Conservation (phyloP, 2,888 invertebrate genomes). For the Synanthedon tipuliformis region DNA sequence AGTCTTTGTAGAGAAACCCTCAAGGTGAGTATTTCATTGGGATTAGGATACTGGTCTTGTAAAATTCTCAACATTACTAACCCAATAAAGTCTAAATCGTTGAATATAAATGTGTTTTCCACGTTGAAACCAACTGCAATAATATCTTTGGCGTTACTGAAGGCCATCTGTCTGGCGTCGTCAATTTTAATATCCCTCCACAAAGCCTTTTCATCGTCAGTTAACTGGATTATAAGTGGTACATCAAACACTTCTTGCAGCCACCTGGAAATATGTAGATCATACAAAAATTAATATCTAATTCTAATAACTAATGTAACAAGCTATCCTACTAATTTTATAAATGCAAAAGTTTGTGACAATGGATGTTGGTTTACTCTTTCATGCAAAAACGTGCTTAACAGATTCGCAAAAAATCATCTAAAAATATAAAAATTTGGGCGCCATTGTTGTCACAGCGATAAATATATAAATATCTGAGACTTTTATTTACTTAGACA, state of each 20-base stretch:
- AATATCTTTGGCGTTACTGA: slow-evolving; percentile 97
- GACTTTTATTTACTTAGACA: no score
- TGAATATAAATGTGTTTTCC: slow-evolving; percentile 97
- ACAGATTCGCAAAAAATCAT: no score
- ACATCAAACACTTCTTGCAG: slow-evolving; percentile 97
- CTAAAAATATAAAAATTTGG: no score
- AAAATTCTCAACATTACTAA: slow-evolving; percentile 45
- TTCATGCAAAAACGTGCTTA: no score
- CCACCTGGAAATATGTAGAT: slow-evolving; percentile 74
- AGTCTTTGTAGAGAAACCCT: no score
- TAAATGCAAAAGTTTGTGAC: no score
- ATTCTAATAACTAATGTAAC: neutral
- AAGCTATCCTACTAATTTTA: no score
- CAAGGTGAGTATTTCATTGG: no score
- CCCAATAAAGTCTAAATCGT: slow-evolving; percentile 95
- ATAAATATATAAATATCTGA: no score
- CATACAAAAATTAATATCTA: neutral
- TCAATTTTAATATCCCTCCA: slow-evolving; percentile 96
- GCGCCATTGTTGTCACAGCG: no score
- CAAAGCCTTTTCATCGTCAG: slow-evolving; percentile 97
- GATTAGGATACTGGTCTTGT: no score
- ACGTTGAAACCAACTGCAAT: slow-evolving; percentile 95
- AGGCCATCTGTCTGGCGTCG: slow-evolving; percentile 84
- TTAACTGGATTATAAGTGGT: slow-evolving; percentile 94
- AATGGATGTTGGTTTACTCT: no score